Base-by-base conservation (phyloP, 1,140 invertebrate species). In the Papilio polytes region DNA sequence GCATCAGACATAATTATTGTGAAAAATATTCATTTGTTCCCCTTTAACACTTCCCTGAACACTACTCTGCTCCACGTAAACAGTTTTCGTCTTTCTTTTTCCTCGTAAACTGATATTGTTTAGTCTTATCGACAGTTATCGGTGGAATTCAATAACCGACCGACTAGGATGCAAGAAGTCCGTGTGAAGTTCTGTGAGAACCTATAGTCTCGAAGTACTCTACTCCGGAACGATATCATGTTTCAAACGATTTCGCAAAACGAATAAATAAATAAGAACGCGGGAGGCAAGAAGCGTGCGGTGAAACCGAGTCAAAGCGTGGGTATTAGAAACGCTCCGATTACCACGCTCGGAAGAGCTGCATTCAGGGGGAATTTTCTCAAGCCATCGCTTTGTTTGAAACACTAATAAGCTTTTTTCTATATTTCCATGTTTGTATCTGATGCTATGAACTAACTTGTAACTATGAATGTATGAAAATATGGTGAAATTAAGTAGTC, bases 221-320 rank as follows among this genome's bases (percentile, higher is more conserved):
- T 86, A 90, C 84, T 87, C 89, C 89, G 89, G 86, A 94, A 93
- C 90, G 92, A 89, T 95, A 95, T 95, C 92, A 91, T 92, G 93
- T 95, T 95, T 94, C 93, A 95, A 94, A 95, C 91, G 91, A 91
- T 94, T 95, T 94, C 92, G 92, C 91, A 94, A 94, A 95, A 94
- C 91, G 90, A 94, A 94, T 94, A 94, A 93, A 92, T 94, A 94
- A 93, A 92, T 89, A 94, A 91, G 92, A 94, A 91, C 89, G 76
- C 41, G 89, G 84, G 84, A 93, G 92, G 91, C 90, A 94, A 95
- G 92, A 94, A 92, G 91, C 92, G 93, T 94, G 91, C 92, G 91
- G 92, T 94, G 94, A 95, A 94, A 95, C 91, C 86, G 89, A 95
- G 87, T 92, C 92, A 91, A 92, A 94, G 92, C 91, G 92, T 92